Percentiles rank a stretch among this genome's conserved stretches.
Evolutionary conservation across 2,888 invertebrate species (phyloP).

Genomic region (Cloeon dipterum): DNA sequence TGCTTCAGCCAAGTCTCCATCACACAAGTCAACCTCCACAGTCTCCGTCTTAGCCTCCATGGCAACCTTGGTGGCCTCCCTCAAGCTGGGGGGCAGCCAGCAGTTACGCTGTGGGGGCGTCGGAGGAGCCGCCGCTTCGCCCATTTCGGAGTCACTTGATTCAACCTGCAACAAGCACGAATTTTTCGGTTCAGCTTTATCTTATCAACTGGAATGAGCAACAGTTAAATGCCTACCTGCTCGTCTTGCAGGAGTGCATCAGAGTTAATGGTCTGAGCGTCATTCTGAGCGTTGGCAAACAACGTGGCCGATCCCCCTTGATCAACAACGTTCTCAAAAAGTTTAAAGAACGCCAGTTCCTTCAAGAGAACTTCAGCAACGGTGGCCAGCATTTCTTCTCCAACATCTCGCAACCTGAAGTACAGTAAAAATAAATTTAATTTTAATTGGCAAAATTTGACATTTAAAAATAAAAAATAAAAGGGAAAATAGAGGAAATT

Average conservation of each 20-base stretch:
- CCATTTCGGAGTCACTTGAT: too few relatives aligned
- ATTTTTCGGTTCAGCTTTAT: too few relatives aligned
- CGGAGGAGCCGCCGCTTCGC: too few relatives aligned
- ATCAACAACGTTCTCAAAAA: conserved; percentile 6
- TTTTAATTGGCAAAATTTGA: background rate
- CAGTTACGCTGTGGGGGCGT: background rate
- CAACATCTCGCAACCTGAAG: conserved; percentile 10
- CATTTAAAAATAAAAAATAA: background rate
- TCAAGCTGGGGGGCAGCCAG: background rate
- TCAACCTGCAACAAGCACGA: too few relatives aligned
- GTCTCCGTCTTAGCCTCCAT: background rate
- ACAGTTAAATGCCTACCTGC: background rate
- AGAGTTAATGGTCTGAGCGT: too few relatives aligned
- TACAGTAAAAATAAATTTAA: background rate
- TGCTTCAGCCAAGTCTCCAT: conserved; percentile 58
- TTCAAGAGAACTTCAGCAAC: conserved; percentile 9
- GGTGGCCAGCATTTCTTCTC: conserved; percentile 9
- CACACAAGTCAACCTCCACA: conserved; percentile 2
- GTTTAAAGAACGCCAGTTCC: conserved; percentile 7
- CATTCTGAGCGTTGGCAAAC: too few relatives aligned
- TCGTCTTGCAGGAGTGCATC: background rate
- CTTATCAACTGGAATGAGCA: background rate
- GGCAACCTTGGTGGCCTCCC: background rate
- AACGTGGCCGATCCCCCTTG: too few relatives aligned
- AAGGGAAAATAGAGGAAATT: background rate